Conservation (phyloP, 2,888 invertebrate species). For the Dynastes grantii region DNA sequence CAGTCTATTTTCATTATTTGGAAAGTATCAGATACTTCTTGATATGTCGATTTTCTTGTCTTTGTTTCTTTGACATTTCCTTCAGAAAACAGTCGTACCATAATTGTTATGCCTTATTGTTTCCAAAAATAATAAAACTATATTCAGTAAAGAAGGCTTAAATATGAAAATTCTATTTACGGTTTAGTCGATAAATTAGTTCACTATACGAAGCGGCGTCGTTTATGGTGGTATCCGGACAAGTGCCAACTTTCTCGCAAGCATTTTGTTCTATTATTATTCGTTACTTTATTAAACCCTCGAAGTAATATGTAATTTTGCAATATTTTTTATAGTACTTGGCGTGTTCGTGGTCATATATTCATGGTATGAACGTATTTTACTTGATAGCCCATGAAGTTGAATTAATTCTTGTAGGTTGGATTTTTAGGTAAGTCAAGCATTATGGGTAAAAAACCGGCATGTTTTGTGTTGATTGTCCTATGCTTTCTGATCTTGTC, state of each 20-base stretch:
- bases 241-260: slow-evolving; percentile 27
- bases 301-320: slow-evolving; percentile 13
- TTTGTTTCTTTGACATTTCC: neutral
- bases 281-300: neutral
- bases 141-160: neutral
- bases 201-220: slow-evolving; percentile 28
- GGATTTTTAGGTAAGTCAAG: slow-evolving; percentile 23
- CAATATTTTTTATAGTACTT: neutral
- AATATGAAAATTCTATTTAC: slow-evolving; percentile 13
- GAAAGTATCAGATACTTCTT: slow-evolving; percentile 61
- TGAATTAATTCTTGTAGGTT: slow-evolving; percentile 33
- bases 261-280: neutral
- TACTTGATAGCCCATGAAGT: neutral
- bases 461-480: slow-evolving; percentile 54
- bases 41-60: slow-evolving; percentile 44
- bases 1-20: slow-evolving; percentile 61
- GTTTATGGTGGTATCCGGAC: neutral
- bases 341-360: neutral
- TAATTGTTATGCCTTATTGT: neutral
- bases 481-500: slow-evolving; percentile 33
- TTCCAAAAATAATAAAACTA: slow-evolving; percentile 1
- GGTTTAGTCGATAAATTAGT: slow-evolving; percentile 20
- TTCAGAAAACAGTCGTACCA: slow-evolving; percentile 20
- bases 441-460: slow-evolving; percentile 57
- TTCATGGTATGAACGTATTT: slow-evolving; percentile 1